Conservation (phyloP, 2,797 vertebrate genomes). For the Netta rufina region DNA sequence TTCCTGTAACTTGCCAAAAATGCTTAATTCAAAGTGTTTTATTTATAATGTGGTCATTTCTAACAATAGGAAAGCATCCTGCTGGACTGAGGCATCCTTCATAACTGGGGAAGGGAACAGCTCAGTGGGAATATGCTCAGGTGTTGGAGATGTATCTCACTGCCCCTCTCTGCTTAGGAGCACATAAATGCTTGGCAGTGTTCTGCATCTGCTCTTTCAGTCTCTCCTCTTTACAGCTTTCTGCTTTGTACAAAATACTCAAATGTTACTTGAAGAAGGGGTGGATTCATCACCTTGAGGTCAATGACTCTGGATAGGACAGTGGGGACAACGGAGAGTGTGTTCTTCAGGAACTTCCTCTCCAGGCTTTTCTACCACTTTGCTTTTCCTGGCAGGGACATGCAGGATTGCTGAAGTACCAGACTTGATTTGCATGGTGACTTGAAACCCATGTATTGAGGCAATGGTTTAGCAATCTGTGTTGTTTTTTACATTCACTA, state of each 20-base stretch:
- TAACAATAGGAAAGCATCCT: neutral
- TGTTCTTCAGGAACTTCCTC: rapidly evolving
- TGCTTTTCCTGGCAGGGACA: neutral
- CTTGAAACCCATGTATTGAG: neutral
- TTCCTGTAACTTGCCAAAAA: neutral
- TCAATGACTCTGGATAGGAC: neutral
- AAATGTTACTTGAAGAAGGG: neutral
- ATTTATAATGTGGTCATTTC: neutral
- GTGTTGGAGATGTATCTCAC: neutral
- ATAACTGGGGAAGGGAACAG: neutral
- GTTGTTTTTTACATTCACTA: neutral
- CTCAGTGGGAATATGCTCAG: neutral
- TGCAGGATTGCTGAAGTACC: neutral
- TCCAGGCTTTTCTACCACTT: neutral
- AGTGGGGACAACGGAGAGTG: neutral
- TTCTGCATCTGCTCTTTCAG: neutral
- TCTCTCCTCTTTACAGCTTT: neutral
- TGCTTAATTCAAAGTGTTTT: neutral
- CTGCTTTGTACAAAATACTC: neutral
- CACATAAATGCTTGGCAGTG: neutral
- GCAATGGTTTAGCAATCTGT: neutral
- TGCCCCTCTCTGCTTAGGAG: neutral
- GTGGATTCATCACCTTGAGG: neutral
- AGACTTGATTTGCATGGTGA: neutral
- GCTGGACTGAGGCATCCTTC: neutral